Evolutionary conservation across 2,797 vertebrate genomes (phyloP), one percentile per base, ranked within the genome.

Genomic region (Acanthurus tractus): DNA sequence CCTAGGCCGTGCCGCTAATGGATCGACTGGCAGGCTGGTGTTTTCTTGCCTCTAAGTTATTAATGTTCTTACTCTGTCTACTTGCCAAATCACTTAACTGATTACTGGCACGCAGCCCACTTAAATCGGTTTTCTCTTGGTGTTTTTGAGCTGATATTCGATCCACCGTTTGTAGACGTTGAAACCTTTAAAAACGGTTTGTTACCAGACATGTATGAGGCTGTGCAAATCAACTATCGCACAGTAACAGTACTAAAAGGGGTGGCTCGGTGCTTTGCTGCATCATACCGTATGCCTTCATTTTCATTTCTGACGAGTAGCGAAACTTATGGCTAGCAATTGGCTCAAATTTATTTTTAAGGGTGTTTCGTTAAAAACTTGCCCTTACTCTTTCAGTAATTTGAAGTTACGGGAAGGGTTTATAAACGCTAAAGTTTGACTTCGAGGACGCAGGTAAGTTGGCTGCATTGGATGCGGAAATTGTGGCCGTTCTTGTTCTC

Each of bases 31-130:
- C 74, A 76, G 74, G 25, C 84, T 86, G 74, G 68, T 76, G 89
- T 80, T 89, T 85, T 79, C 82, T 84, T 80, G 67, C 90, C 65
- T 74, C 46, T 90, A 90, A 91, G 70, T 93, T 93, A 92, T 93
- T 93, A 65, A 90, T 93, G 89, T 90, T 81, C 52, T 42, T 17
- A 34, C 68, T 67, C 55, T 50, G 78, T 80, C 63, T 40, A 55
- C 70, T 74, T 54, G 76, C 83, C 85, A 91, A 85, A 85, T 85
- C 79, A 79, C 80, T 89, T 87, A 85, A 73, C 71, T 75, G 74
- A 86, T 93, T 87, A 86, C 85, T 67, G 48, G 56, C 53, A 66
- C 38, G 6, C 34, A 70, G 63, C 59, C 36, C 55, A 13, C 40
- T 63, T 63, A 34, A 63, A 67, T 56, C 63, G 1, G 14, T 59